Evolutionary conservation across 2,113 vertebrate species (phyloP).

Genomic region (Polypterus senegalus): DNA sequence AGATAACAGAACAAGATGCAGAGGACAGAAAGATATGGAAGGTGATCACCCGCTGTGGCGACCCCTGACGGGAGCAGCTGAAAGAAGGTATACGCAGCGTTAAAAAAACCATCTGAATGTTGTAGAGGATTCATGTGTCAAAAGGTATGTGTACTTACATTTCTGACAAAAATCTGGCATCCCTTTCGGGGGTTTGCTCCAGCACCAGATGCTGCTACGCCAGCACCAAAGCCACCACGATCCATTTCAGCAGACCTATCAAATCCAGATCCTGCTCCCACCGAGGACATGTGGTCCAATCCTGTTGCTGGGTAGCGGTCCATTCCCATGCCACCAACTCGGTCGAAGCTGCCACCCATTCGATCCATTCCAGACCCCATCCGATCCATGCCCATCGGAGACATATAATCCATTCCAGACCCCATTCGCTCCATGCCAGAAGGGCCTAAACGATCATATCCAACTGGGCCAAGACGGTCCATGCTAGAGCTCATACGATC

Average conservation of each 20-base stretch:
- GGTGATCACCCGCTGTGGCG: no score
- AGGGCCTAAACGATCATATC: conserved; percentile 67
- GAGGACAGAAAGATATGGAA: no score
- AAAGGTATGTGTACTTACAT: conserved; percentile 55
- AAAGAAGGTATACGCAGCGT: no score
- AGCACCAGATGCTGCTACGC: conserved; percentile 64
- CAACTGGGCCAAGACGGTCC: conserved; percentile 70
- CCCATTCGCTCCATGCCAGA: conserved; percentile 76
- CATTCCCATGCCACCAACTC: conserved; percentile 28
- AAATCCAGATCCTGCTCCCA: conserved; percentile 68
- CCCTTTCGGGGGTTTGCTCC: conserved; percentile 74
- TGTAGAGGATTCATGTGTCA: no score
- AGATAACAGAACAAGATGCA: no score
- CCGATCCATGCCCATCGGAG: conserved; percentile 9
- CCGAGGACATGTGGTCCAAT: conserved; percentile 37
- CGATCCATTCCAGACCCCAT: conserved; percentile 47
- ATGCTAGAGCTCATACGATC: conserved; percentile 78
- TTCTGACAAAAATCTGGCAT: conserved; percentile 97
- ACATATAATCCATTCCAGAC: conserved; percentile 43
- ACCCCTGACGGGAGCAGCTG: no score
- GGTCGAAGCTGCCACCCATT: conserved; percentile 41
- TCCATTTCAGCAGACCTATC: conserved; percentile 80
- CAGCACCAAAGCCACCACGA: conserved; percentile 74
- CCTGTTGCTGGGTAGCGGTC: conserved; percentile 44
- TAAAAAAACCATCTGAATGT: no score